Evolutionary conservation across 1,140 invertebrate species (phyloP).

Genomic region (Maconellicoccus hirsutus): DNA sequence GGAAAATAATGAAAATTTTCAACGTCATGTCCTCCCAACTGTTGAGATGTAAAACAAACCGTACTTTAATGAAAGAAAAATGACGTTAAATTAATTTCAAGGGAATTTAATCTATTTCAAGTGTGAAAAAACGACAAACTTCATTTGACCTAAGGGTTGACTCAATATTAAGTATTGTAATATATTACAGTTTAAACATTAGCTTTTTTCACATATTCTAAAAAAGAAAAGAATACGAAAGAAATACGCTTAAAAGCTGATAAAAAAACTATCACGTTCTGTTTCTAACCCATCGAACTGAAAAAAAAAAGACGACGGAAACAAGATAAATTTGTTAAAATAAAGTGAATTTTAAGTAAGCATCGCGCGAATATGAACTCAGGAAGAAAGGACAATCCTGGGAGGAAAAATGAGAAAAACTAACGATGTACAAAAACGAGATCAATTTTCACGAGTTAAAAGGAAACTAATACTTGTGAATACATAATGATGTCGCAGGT

Average conservation of each 20-base stretch:
- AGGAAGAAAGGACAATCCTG: constrained; percentile 8
- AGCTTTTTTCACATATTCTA: neutral
- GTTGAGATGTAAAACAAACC: neutral
- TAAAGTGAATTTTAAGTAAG: constrained; percentile 9
- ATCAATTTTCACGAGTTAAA: constrained; percentile 7
- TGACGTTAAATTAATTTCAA: neutral
- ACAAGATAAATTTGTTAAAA: constrained; percentile 10
- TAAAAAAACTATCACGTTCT: constrained; percentile 9
- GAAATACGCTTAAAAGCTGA: neutral
- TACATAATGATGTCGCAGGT: constrained; percentile 3
- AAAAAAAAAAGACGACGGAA: constrained; percentile 1
- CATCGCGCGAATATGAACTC: neutral
- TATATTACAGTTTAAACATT: neutral
- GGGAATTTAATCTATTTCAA: neutral
- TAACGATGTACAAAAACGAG: constrained; percentile 8
- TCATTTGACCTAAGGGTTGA: neutral
- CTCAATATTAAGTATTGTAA: neutral
- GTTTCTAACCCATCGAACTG: neutral
- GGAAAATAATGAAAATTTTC: too few species aligned
- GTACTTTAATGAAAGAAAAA: neutral
- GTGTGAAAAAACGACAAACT: neutral
- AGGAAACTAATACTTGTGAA: neutral
- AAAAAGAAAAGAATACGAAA: neutral
- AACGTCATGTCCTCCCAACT: too few species aligned
- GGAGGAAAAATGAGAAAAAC: constrained; percentile 8